Evolutionary conservation across 2,113 vertebrate genomes (phyloP).

Genomic region (Callopanchax toddi): DNA sequence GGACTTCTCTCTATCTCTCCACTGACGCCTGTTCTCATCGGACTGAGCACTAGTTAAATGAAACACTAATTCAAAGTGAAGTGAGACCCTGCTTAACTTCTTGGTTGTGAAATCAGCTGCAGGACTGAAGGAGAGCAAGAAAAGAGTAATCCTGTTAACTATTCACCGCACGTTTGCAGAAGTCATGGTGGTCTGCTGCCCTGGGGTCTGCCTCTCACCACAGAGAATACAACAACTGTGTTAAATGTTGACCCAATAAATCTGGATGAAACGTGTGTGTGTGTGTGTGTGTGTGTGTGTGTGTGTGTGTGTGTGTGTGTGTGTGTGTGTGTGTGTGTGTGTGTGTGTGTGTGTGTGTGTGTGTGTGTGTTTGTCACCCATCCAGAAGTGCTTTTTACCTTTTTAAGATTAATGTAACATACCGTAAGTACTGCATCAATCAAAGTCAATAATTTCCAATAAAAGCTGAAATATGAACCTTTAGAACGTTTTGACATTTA

Average conservation of each 20-base stretch:
- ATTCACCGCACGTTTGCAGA: conserved; percentile 34
- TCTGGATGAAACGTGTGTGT: not conserved
- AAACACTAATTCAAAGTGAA: conserved; percentile 29
- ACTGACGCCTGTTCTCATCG: conserved; percentile 9
- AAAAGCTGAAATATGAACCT: too few species aligned
- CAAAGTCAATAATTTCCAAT: not conserved
- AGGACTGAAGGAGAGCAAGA: conserved; percentile 37
- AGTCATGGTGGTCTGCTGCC: conserved; percentile 36
- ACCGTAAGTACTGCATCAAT: not conserved
- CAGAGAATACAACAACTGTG: conserved; percentile 24
- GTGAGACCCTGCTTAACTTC: conserved; percentile 17
- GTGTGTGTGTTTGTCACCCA: not conserved
- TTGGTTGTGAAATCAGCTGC: conserved; percentile 36
- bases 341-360: not conserved
- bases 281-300: too few species aligned
- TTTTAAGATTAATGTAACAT: not conserved
- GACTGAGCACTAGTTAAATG: conserved; percentile 11
- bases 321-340: too few species aligned
- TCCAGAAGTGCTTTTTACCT: not conserved
- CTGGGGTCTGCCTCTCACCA: conserved; percentile 21
- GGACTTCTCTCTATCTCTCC: not conserved
- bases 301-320: not conserved
- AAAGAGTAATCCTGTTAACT: conserved; percentile 40
- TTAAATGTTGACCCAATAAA: not conserved
- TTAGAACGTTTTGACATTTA: too few species aligned